Evolutionary conservation across 2,888 invertebrate species (phyloP).

Genomic region (Drosophila histrio): DNA sequence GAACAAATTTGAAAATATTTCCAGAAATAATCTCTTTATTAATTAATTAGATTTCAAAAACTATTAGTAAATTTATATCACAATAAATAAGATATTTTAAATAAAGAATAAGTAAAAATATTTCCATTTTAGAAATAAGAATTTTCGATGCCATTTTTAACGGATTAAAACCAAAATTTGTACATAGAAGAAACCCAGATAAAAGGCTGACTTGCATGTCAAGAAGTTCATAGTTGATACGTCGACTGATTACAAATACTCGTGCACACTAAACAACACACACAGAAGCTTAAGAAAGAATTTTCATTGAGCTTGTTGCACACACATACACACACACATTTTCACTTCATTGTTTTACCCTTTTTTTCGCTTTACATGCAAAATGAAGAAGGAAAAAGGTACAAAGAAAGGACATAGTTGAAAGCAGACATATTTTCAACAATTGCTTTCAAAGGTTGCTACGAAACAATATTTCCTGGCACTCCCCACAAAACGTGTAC

Average conservation of each 20-base stretch:
- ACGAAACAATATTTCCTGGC: constrained; percentile 1
- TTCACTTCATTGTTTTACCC: neutral
- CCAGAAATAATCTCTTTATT: too few species aligned
- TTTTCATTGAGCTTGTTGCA: neutral
- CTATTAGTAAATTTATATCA: too few species aligned
- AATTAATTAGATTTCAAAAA: too few species aligned
- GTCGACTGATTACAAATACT: neutral
- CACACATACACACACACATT: neutral
- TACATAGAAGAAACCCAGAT: neutral
- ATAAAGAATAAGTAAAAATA: too few species aligned
- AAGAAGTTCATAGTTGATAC: neutral
- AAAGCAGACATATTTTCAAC: constrained; percentile 1
- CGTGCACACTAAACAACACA: neutral
- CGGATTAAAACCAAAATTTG: neutral
- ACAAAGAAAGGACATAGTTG: constrained; percentile 1
- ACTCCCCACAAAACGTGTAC: neutral
- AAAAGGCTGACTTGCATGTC: neutral
- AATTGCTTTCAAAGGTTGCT: constrained; percentile 15
- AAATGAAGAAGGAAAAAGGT: neutral
- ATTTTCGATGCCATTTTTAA: too few species aligned
- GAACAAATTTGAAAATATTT: too few species aligned
- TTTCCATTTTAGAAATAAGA: too few species aligned
- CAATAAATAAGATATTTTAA: too few species aligned
- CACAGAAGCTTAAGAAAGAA: neutral
- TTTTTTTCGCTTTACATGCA: neutral